Base-by-base conservation (phyloP, 2,797 vertebrate species). In the Tadarida brasiliensis region DNA sequence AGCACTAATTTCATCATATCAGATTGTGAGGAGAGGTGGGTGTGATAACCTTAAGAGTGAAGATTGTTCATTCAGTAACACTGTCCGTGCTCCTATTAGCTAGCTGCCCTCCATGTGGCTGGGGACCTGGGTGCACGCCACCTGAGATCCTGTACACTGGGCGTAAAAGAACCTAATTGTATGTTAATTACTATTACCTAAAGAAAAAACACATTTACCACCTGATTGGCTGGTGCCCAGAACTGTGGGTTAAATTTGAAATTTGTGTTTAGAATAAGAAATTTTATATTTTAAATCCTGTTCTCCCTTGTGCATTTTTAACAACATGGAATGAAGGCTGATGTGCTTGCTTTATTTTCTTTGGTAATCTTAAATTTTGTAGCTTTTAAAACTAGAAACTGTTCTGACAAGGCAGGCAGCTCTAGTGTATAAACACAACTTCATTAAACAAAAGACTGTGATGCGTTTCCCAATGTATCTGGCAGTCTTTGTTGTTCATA, bases 321-420 rank as follows among this genome's bases (percentile, higher is more conserved):
- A 67, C 1, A 0, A 97, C 95, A 87, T 70, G 95, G 93, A 86
- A 74, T 95, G 92, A 97, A 98, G 96, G 86, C 94, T 96, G 76
- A 71, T 19, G n/a, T 76, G 95, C 68, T 97, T 91, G 90, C 97
- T 98, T 96, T 97, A 88, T 96, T 96, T 98, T 94, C 93, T 98
- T 97, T 90, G 91, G 22, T 96, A 20, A 94, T 96, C 92, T 81
- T 84, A 17, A 78, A 94, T 86, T 97, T 92, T 85, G 73, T 96
- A 96, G 85, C 44, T 98, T 97, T 96, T 94, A 91, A 88, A 98
- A 67, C 77, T 97, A 98, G 71, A 98, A 88, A 94, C 49, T 71
- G 11, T 96, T 98, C 96, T 97, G 93, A 97, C 96, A 78, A 96
- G 80, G 95, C 97, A 92, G 96, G 87, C 51, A 4, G 89, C 63